phyloP scores from a whole-genome alignment of 1,140 invertebrate genomes.

The Zaprionus tsacasi region DNA sequence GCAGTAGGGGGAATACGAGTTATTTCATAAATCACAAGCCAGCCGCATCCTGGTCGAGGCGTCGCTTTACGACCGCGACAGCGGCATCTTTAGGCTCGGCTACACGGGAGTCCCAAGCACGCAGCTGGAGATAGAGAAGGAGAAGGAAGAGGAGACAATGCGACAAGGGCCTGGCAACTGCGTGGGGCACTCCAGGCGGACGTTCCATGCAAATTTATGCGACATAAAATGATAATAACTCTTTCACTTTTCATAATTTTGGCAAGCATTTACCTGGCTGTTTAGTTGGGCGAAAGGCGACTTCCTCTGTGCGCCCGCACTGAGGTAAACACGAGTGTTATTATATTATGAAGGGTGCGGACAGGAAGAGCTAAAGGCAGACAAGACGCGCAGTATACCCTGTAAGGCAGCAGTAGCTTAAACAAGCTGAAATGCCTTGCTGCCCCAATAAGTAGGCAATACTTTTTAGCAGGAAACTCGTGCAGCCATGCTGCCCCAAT shows the following conservation, averaged over 20 bases:
- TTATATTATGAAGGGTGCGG: conserved; percentile 1
- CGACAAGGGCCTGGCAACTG: conserved; percentile 4
- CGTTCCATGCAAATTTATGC: conserved; percentile 62
- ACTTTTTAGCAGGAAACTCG: background rate
- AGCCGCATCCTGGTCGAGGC: conserved; percentile 16
- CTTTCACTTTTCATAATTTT: conserved; percentile 68
- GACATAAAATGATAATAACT: conserved; percentile 70
- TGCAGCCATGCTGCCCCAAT: background rate
- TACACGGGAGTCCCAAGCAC: background rate
- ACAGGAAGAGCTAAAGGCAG: background rate
- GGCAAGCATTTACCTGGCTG: conserved; percentile 59
- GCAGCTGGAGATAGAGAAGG: background rate
- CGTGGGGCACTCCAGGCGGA: conserved; percentile 34
- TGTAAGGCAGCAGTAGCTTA: background rate
- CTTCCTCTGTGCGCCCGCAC: background rate
- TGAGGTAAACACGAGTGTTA: conserved; percentile 32
- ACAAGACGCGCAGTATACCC: background rate
- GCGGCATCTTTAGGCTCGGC: conserved; percentile 20
- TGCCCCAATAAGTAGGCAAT: background rate
- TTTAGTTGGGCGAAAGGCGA: conserved; percentile 31
- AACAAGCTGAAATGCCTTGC: background rate
- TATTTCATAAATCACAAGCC: conserved; percentile 43
- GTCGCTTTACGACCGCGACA: conserved; percentile 34
- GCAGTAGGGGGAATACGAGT: background rate
- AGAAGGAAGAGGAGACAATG: background rate